A percentile compares a stretch with the other conserved stretches of the same genome.
Conservation (phyloP, 1,140 invertebrate genomes). For the Sarcophaga bullata region DNA sequence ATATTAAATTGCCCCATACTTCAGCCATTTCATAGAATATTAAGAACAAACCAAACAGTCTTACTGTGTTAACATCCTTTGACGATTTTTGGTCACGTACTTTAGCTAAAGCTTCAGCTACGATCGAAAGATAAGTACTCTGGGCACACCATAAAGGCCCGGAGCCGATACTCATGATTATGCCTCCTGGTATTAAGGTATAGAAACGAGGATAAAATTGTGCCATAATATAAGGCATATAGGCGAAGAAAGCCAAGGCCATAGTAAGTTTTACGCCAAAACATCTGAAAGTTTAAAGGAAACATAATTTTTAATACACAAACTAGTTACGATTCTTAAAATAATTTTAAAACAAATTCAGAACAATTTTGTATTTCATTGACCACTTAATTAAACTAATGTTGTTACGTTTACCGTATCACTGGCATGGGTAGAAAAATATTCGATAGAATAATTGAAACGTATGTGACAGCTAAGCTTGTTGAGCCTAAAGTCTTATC, state of each 20-base stretch:
- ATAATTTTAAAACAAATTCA: neutral
- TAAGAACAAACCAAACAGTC: constrained; percentile 98
- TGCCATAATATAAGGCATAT: constrained; percentile 91
- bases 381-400: neutral
- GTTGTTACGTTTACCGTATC: constrained; percentile 56
- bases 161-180: constrained; percentile 84
- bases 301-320: neutral
- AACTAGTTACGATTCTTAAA: too few relatives aligned
- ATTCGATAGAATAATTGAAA: constrained; percentile 87
- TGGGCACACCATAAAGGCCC: constrained; percentile 97
- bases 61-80: constrained; percentile 85
- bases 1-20: constrained; percentile 92
- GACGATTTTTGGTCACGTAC: constrained; percentile 65
- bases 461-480: constrained; percentile 87
- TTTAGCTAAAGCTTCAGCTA: constrained; percentile 86
- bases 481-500: constrained; percentile 84
- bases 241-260: constrained; percentile 82
- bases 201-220: constrained; percentile 89
- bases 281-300: constrained; percentile 69
- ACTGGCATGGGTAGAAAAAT: constrained; percentile 82
- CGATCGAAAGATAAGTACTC: constrained; percentile 92
- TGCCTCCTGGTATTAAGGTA: constrained; percentile 84
- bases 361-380: neutral
- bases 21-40: constrained; percentile 93
- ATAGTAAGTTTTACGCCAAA: constrained; percentile 89